Evolutionary conservation across 2,888 invertebrate genomes (phyloP), one percentile per base, ranked within the genome.

Genomic region (Hemithea aestivaria): DNA sequence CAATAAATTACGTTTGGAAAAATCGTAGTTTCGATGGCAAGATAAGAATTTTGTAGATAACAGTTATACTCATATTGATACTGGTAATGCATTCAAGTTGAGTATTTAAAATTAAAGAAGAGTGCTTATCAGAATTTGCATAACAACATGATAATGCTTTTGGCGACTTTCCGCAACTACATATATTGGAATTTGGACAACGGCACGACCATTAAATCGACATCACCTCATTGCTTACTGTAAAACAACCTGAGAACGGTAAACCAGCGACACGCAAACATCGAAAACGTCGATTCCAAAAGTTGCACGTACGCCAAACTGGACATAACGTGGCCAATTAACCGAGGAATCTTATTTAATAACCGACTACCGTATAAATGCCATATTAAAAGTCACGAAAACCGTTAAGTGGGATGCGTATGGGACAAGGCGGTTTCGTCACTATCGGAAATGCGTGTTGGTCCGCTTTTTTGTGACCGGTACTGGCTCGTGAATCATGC

Each of bases 351-450:
- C 73, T 77, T 75, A 75, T 73, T 79, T 77, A 78, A 76, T 78
- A 79, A 78, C 72, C 65, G 73, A 77, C 78, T 74, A 76, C 74
- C 74, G 76, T 77, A 75, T 77, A 80, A 80, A 78, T 62, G 71
- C 66, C 62, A 62, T 70, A 76, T 79, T 80, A 74, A 78, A 70
- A 73, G 63, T 63, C 68, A 66, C 66, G 70, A 71, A 69, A 68
- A 76, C 76, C 76, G 78, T 81, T 79, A 78, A 73, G 72, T 75
- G 73, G 65, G 77, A 76, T 73, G 74, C 63, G 72, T 71, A 62
- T 67, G 62, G 63, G 66, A 66, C 63, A 58, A 58, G 58, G 65
- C 62, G 58, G 62, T 79, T 75, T 78, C 73, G 73, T 81, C 79
- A 72, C 69, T 63, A 66, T 73, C 69, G 71, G 73, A 77, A 70